Evolutionary conservation across 2,888 invertebrate genomes (phyloP).

Genomic region (Zygothrica quintamaculata): DNA sequence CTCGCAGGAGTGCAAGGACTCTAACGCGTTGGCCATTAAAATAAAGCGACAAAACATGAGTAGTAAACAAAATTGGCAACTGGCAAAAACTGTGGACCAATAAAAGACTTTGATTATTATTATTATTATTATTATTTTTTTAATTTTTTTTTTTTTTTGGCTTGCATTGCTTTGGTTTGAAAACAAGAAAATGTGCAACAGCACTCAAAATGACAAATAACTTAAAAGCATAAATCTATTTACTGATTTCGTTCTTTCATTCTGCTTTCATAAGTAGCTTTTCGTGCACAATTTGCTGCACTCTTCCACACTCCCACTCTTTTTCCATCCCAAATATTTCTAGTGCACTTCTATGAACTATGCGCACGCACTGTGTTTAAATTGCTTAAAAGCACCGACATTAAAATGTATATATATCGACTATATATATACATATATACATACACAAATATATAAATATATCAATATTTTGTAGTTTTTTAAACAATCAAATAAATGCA

Average conservation of each 20-base stretch:
- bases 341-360: neutral
- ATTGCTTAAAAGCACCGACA: neutral
- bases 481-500: no score
- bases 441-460: neutral
- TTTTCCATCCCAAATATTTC: neutral
- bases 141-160: no score
- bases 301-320: neutral
- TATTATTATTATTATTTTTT: slow-evolving; percentile 10
- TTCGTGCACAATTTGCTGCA: neutral
- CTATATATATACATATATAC: neutral
- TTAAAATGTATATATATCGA: no score
- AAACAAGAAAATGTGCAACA: slow-evolving; percentile 32
- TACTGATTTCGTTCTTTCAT: slow-evolving; percentile 22
- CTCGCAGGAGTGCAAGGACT: slow-evolving; percentile 35
- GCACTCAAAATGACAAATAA: slow-evolving; percentile 45
- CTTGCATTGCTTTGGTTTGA: no score
- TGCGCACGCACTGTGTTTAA: neutral
- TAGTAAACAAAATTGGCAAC: slow-evolving; percentile 65
- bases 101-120: slow-evolving; percentile 49
- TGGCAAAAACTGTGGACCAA: slow-evolving; percentile 30
- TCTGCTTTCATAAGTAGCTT: slow-evolving; percentile 1
- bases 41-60: slow-evolving; percentile 80
- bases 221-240: slow-evolving; percentile 73
- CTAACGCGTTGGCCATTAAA: slow-evolving; percentile 68
- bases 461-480: neutral